phyloP scores from a whole-genome alignment of 2,113 vertebrate species.

The Melanotaenia duboulayi region DNA sequence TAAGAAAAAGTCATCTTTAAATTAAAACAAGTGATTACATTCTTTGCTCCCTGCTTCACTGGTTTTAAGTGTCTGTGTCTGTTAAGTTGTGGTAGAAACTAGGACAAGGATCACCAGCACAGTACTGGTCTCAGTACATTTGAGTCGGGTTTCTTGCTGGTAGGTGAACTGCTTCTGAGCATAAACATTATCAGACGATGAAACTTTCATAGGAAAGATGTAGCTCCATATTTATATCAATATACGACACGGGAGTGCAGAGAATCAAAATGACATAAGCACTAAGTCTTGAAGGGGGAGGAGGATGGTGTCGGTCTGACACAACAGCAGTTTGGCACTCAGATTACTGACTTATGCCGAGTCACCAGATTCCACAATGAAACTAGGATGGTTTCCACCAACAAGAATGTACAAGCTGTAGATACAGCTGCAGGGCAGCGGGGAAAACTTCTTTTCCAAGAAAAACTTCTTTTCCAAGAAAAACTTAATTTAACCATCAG shows the following conservation, averaged over 20 bases:
- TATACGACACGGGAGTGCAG: not conserved
- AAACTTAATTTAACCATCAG: too few species aligned
- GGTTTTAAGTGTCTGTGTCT: too few species aligned
- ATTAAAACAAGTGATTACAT: too few species aligned
- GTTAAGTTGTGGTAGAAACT: too few species aligned
- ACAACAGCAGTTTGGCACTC: slow-evolving; percentile 10
- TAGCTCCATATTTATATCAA: not conserved
- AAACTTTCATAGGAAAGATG: not conserved
- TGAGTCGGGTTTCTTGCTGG: too few species aligned
- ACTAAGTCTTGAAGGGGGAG: not conserved
- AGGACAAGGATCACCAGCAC: too few species aligned
- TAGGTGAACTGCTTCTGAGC: not conserved
- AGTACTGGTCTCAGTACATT: too few species aligned
- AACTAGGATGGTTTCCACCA: slow-evolving; percentile 28
- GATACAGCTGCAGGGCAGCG: slow-evolving; percentile 23
- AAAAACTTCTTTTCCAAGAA: too few species aligned
- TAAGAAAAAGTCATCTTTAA: too few species aligned
- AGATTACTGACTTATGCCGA: slow-evolving; percentile 33
- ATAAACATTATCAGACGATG: not conserved
- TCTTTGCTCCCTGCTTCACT: too few species aligned
- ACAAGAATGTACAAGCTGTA: slow-evolving; percentile 38
- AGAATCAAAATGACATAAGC: not conserved
- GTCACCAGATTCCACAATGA: slow-evolving; percentile 53
- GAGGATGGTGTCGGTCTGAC: not conserved
- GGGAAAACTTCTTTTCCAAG: not conserved